Percentiles rank a stretch among this genome's conserved stretches.
These are phyloP conservation scores for Tachina grossa DNA, from an alignment of 2,888 invertebrate genomes.

Conservation along the genomic window DNA sequence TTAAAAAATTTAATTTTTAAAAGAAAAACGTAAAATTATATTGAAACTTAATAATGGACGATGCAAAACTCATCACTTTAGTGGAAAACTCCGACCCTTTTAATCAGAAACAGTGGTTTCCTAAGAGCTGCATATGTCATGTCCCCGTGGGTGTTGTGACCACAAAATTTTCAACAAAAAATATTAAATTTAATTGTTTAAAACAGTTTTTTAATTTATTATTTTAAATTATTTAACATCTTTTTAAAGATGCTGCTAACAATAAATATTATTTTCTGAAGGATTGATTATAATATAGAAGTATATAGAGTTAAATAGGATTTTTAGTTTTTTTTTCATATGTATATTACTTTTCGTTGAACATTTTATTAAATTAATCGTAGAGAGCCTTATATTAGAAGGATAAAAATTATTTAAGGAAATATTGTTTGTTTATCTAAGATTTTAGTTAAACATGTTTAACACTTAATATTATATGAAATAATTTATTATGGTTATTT, in stretches of 20 bases:
- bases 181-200: constrained; percentile 5
- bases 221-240: constrained; percentile 32
- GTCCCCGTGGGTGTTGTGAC: neutral
- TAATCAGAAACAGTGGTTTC: too few relatives aligned
- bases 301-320: constrained; percentile 56
- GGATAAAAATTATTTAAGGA: constrained; percentile 33
- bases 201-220: constrained; percentile 30
- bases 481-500: constrained; percentile 30
- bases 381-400: neutral
- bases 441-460: constrained; percentile 50
- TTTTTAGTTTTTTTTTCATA: constrained; percentile 47
- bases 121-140: too few relatives aligned
- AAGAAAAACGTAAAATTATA: too few relatives aligned
- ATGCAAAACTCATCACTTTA: too few relatives aligned
- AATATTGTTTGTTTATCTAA: constrained; percentile 12
- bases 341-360: constrained; percentile 51
- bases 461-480: constrained; percentile 59
- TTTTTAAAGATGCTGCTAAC: constrained; percentile 49
- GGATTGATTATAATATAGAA: constrained; percentile 47
- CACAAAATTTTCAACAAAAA: neutral
- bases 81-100: too few relatives aligned
- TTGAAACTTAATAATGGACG: too few relatives aligned
- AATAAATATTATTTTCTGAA: constrained; percentile 26
- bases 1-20: too few relatives aligned
- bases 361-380: constrained; percentile 10